Evolutionary conservation across 2,888 invertebrate species (phyloP), one percentile per base, ranked within the genome.

Genomic region (Drosophila buzzatii): DNA sequence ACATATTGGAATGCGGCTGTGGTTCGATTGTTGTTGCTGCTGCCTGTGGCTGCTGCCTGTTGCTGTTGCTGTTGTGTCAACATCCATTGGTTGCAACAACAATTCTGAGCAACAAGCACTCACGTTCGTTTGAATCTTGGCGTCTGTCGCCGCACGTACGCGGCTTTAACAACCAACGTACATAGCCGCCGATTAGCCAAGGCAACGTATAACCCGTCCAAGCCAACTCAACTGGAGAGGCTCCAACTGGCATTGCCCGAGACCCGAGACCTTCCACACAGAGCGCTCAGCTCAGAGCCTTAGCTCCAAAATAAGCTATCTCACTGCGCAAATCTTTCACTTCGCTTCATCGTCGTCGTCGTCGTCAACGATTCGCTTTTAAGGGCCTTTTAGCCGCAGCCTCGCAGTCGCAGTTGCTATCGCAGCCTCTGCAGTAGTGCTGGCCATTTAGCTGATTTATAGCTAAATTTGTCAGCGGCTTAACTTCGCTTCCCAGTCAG

Each of bases 131-230:
- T 59, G 39, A 57, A 58, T 76, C 66, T 73, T 68, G 69, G 60
- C 65, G 83, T 72, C 73, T 87, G 86, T 89, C 86, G 86, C 86
- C 85, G 90, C 86, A 89, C 86, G 86, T 89, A 88, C 88, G 77
- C 70, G 69, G 82, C 73, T 81, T 81, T 82, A 86, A 89, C 89
- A 86, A 82, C 77, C 89, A 79, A 85, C 88, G 89, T 85, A 87
- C 89, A 86, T 86, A 88, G 88, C 89, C 90, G 86, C 81, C 86
- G 86, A 86, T 86, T 86, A 87, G 86, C 86, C 85, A 88, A 88
- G 86, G 83, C 78, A 89, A 77, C 79, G 72, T 61, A 77, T 63
- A 57, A 63, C 41, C 70, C 61, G 62, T 71, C 65, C 70, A 68
- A 68, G 62, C 65, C 47, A 59, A 53, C 68, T 52, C 44, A 35